Percentiles rank a stretch among this genome's conserved stretches.
Evolutionary conservation across 2,113 vertebrate species (phyloP).

Genomic region (Prolemur simus): DNA sequence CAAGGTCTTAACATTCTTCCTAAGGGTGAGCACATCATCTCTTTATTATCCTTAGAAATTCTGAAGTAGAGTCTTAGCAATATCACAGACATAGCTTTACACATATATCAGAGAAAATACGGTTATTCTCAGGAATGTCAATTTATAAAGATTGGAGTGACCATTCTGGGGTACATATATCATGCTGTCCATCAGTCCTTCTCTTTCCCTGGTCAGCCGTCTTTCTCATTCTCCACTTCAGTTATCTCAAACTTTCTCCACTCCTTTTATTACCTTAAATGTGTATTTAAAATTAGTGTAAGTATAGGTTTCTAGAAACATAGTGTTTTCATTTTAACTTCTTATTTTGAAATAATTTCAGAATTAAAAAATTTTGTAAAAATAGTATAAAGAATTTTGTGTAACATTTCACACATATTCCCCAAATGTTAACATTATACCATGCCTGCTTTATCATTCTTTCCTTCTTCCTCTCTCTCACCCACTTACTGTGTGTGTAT

Average conservation of each 20-base stretch:
- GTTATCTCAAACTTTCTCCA: not conserved
- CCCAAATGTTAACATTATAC: not conserved
- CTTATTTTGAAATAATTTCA: slow-evolving; percentile 44
- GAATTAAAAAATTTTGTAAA: not conserved
- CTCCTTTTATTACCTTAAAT: not conserved
- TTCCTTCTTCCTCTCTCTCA: not conserved
- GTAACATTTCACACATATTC: not conserved
- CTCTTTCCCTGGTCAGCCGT: not conserved
- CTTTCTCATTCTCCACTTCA: not conserved
- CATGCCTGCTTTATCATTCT: slow-evolving; percentile 3
- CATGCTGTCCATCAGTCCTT: not conserved
- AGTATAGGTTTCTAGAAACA: not conserved
- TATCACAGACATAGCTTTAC: not conserved
- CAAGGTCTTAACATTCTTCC: not conserved
- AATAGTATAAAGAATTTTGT: not conserved
- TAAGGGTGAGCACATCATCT: not conserved
- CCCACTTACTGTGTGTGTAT: not conserved
- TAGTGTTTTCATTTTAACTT: not conserved
- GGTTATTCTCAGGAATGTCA: not conserved
- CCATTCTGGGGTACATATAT: not conserved
- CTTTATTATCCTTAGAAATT: not conserved
- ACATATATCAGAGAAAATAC: not conserved
- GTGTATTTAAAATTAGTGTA: slow-evolving; percentile 15
- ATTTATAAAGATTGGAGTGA: not conserved
- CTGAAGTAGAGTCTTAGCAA: not conserved